Evolutionary conservation across 53 echinoderm and acorn worm genomes (phyloP), one percentile per base, ranked within the genome.

Genomic region (Temnopleurus reevesii): DNA sequence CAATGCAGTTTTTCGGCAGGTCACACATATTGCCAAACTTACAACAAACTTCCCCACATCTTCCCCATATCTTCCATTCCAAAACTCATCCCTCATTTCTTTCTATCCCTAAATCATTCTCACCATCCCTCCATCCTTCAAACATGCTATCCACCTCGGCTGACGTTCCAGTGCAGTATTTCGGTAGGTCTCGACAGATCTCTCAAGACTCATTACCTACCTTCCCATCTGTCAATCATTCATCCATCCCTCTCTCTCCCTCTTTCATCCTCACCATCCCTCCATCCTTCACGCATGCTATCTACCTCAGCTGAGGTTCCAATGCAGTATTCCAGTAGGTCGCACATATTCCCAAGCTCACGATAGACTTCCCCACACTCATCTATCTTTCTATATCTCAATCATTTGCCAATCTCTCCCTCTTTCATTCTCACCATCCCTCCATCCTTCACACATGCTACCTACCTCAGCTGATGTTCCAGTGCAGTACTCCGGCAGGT

Each of bases 401-500:
- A 26, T 58, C 27, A 55, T 55, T 10, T 28, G 8, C 26, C 59
- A 6, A 25, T 59, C 24, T 25, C 7, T 59, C 19, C 26, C 5
- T 59, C 59, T 28, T 1, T 8, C 8, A 7, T 1, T 57, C 23
- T 19, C 2, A 9, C 10, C 10, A 59, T 59, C 10, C 9, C 17
- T 59, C 59, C 19, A 27, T 59, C 28, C 26, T 8, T 59, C 59
- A 1, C 28, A 26, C 5, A 59, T 59, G 9, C 3, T 47, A 47
- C 47, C 5, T 8, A 10, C 59, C 28, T 26, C 91, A 46, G 91
- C 91, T 17, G 93, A 89, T 2, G 63, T 12, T 1, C 99, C 99
- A 1, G 94, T 96, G 77, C 99, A 99, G 83, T 99, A 99, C 86
- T 99, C 99, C 0, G 99, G 99, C 18, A 99, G 91, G 63, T 99